These are phyloP conservation scores for Mus spicilegus DNA, from an alignment of 2,113 vertebrate genomes.

Conservation along the genomic window DNA sequence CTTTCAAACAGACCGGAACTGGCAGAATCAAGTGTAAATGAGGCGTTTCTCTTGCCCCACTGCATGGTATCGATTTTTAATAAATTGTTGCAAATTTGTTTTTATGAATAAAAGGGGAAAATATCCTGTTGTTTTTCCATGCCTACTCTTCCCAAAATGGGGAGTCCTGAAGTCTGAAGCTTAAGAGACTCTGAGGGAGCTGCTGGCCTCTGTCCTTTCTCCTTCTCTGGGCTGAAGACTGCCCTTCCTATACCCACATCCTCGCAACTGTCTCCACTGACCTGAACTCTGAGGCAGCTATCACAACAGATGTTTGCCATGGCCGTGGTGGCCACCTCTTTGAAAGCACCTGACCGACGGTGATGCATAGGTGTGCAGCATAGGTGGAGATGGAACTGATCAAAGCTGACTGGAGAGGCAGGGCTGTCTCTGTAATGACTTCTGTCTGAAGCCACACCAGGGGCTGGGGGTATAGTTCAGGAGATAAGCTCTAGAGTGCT, in stretches of 20 bases:
- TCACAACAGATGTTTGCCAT: neutral
- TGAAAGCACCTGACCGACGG: neutral
- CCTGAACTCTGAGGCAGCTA: neutral
- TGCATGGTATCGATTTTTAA: conserved; percentile 96
- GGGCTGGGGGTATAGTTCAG: neutral
- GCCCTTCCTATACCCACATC: neutral
- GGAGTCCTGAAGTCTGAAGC: neutral
- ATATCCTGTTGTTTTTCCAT: conserved; percentile 67
- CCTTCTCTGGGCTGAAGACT: neutral
- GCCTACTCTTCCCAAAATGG: conserved; percentile 50
- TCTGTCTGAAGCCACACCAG: neutral
- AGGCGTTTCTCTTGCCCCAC: conserved; percentile 92
- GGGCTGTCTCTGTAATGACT: neutral
- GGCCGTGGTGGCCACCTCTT: neutral
- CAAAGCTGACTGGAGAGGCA: neutral
- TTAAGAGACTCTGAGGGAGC: neutral
- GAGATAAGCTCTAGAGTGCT: too few relatives aligned
- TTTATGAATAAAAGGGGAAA: conserved; percentile 93
- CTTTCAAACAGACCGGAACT: conserved; percentile 92
- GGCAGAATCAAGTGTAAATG: conserved; percentile 91
- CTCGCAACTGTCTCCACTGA: fast-evolving
- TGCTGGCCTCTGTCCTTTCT: neutral
- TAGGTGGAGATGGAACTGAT: neutral
- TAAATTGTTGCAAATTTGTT: conserved; percentile 94
- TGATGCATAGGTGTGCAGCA: neutral